Evolutionary conservation across 2,113 vertebrate genomes (phyloP).

Genomic region (Lagenorhynchus albirostris): DNA sequence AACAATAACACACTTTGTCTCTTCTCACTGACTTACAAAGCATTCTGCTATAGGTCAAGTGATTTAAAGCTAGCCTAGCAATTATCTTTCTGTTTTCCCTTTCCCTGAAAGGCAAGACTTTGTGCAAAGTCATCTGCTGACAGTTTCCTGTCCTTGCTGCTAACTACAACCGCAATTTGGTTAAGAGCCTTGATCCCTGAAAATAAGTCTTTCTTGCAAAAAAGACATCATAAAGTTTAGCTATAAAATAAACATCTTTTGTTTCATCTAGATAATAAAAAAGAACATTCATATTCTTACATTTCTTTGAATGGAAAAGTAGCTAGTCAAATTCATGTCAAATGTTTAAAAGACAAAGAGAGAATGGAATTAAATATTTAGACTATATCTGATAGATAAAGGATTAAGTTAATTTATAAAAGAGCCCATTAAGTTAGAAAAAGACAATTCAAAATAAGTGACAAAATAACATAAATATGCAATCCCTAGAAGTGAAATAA

Average conservation of each 20-base stretch:
- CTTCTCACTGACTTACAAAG: background rate
- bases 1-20: background rate
- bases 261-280: conserved; percentile 2
- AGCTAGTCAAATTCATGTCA: background rate
- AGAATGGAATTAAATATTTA: background rate
- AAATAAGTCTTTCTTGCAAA: conserved; percentile 19
- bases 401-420: conserved; percentile 3
- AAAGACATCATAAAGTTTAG: background rate
- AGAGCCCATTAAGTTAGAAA: background rate
- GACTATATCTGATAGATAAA: background rate
- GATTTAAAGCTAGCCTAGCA: background rate
- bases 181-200: background rate
- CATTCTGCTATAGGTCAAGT: background rate
- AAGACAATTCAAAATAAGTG: background rate
- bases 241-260: conserved; percentile 19
- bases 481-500: conserved; percentile 8
- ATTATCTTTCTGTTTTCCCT: conserved; percentile 3
- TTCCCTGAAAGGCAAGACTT: background rate
- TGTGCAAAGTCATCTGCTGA: background rate
- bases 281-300: background rate
- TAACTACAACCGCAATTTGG: background rate
- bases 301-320: background rate
- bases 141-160: background rate
- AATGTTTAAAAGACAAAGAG: conserved; percentile 30
- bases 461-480: background rate